phyloP scores from a whole-genome alignment of 2,113 vertebrate genomes.

The Steatornis caripensis region DNA sequence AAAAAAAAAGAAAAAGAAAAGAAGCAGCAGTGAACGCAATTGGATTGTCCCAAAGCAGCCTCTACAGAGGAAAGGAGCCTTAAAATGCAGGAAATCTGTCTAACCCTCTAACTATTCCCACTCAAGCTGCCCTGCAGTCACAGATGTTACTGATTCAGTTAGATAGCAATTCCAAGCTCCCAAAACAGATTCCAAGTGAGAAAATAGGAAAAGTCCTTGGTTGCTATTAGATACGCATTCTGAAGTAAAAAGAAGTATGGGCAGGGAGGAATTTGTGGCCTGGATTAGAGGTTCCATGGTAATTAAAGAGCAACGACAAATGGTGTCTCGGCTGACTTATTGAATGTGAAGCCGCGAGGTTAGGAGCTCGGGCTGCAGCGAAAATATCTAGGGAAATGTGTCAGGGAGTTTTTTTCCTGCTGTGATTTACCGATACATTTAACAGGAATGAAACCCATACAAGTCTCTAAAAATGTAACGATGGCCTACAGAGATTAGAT shows the following conservation, averaged over 20 bases:
- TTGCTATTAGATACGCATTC: slow-evolving; percentile 80
- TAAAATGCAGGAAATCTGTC: slow-evolving; percentile 80
- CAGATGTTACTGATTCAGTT: slow-evolving; percentile 84
- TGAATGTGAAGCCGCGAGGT: background rate
- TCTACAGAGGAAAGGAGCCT: slow-evolving; percentile 53
- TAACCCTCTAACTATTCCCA: slow-evolving; percentile 64
- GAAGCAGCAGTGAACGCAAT: slow-evolving; percentile 30
- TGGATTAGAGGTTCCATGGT: slow-evolving; percentile 74
- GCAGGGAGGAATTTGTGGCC: slow-evolving; percentile 72
- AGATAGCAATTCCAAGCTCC: slow-evolving; percentile 77
- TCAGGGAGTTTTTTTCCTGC: background rate
- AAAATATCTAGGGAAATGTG: slow-evolving; percentile 23
- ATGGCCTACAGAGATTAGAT: background rate
- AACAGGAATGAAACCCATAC: background rate
- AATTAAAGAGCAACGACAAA: slow-evolving; percentile 68
- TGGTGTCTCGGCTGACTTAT: background rate
- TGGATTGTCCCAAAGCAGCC: slow-evolving; percentile 56
- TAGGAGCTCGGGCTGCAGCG: background rate
- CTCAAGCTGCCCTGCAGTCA: slow-evolving; percentile 68
- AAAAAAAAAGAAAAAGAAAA: background rate
- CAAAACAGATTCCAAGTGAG: slow-evolving; percentile 78
- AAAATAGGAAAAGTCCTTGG: slow-evolving; percentile 79
- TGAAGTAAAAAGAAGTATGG: slow-evolving; percentile 69
- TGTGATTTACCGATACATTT: background rate
- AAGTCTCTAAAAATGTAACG: background rate